Evolutionary conservation across 2,888 invertebrate species (phyloP).

Genomic region (Brenthis hecate): DNA sequence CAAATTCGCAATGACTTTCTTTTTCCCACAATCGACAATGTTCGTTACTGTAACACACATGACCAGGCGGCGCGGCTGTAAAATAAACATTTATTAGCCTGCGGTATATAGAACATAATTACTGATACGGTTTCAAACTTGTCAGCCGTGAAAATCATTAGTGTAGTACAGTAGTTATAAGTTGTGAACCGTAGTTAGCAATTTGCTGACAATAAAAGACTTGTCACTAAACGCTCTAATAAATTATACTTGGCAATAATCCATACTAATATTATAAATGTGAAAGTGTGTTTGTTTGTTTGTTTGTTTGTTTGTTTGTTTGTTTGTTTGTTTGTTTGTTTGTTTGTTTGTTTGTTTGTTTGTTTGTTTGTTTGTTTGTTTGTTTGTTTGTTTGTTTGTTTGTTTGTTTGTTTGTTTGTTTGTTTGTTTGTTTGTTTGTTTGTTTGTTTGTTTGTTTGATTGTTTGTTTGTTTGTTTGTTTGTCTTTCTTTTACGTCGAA

Average conservation of each 20-base stretch:
- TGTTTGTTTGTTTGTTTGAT: too few relatives aligned
- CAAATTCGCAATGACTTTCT: conserved; percentile 93
- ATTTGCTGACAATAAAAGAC: conserved; percentile 62
- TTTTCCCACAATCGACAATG: conserved; percentile 93
- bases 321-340: too few relatives aligned
- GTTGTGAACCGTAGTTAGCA: conserved; percentile 49
- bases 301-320: too few relatives aligned
- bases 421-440: too few relatives aligned
- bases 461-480: too few relatives aligned
- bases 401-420: too few relatives aligned
- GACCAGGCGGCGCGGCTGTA: conserved; percentile 91
- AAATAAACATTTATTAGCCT: conserved; percentile 39
- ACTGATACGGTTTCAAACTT: conserved; percentile 34
- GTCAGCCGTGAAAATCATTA: conserved; percentile 37
- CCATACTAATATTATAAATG: too few relatives aligned
- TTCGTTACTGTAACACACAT: conserved; percentile 94
- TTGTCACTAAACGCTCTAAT: conserved; percentile 64
- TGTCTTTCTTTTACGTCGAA: too few relatives aligned
- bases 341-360: too few relatives aligned
- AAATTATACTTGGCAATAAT: conserved; percentile 36
- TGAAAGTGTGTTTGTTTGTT: too few relatives aligned
- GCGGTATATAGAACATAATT: conserved; percentile 23
- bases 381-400: too few relatives aligned
- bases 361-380: too few relatives aligned
- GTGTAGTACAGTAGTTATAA: conserved; percentile 41